These are phyloP conservation scores for Heterochromis multidens DNA, from an alignment of 2,113 vertebrate species.

Conservation along the genomic window DNA sequence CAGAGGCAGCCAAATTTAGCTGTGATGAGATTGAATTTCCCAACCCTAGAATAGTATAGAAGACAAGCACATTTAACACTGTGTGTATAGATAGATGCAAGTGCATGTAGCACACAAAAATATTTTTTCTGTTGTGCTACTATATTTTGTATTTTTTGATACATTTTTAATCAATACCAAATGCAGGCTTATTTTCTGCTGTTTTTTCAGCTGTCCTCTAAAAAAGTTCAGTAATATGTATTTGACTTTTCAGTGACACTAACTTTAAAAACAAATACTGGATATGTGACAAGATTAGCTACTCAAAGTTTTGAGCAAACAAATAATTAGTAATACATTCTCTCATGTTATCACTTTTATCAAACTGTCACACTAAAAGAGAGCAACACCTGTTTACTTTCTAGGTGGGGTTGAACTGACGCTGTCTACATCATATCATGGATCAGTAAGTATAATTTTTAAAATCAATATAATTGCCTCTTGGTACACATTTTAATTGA, in stretches of 20 bases:
- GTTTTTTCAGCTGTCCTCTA: background rate
- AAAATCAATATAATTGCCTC: background rate
- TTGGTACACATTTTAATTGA: background rate
- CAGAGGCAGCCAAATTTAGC: conserved; percentile 56
- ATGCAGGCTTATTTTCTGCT: background rate
- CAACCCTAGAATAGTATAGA: conserved; percentile 57
- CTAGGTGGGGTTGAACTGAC: conserved; percentile 17
- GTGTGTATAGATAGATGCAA: background rate
- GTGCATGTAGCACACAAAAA: background rate
- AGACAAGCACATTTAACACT: conserved; percentile 3
- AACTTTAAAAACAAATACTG: background rate
- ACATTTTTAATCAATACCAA: background rate
- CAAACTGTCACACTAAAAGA: background rate
- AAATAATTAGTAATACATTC: background rate
- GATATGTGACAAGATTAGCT: background rate
- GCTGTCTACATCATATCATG: conserved; percentile 51
- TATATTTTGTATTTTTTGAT: background rate
- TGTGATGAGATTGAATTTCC: conserved; percentile 62
- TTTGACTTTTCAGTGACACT: background rate
- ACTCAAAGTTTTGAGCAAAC: background rate
- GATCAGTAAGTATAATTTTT: conserved; percentile 68
- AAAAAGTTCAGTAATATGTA: background rate
- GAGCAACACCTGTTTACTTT: background rate
- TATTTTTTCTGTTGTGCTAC: background rate
- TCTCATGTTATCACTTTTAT: background rate